Conservation (phyloP, 2,888 invertebrate genomes). For the Mesoligia furuncula region DNA sequence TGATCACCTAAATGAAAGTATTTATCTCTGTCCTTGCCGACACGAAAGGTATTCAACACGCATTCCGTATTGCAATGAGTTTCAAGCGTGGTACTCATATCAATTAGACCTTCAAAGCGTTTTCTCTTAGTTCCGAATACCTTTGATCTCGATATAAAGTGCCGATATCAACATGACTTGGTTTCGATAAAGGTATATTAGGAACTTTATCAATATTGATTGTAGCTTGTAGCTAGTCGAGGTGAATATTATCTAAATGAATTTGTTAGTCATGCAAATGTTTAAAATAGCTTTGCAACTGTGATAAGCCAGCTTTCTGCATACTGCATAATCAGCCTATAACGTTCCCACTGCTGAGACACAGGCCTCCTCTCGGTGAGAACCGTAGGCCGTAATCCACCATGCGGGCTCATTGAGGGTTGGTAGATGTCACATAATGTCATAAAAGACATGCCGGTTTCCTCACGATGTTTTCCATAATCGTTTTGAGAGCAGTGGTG, state of each 20-base stretch:
- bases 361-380: not conserved
- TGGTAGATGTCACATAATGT: not conserved
- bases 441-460: not conserved
- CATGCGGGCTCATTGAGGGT: not conserved
- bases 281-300: not conserved
- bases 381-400: not conserved
- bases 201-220: conserved; percentile 10
- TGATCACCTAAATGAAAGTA: conserved; percentile 36
- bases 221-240: not conserved
- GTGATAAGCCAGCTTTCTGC: not conserved
- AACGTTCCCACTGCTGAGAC: not conserved
- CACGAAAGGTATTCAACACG: conserved; percentile 37
- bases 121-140: conserved; percentile 46
- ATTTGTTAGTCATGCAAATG: not conserved
- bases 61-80: conserved; percentile 47
- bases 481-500: not conserved
- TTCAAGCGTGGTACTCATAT: conserved; percentile 33
- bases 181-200: conserved; percentile 13
- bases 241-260: not conserved
- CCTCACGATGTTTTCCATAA: not conserved
- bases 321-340: not conserved
- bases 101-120: conserved; percentile 41
- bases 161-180: conserved; percentile 31
- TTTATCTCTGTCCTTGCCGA: conserved; percentile 6
- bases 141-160: conserved; percentile 36